Base-by-base conservation (phyloP, 2,888 invertebrate species). In the Aporophyla nigra region DNA sequence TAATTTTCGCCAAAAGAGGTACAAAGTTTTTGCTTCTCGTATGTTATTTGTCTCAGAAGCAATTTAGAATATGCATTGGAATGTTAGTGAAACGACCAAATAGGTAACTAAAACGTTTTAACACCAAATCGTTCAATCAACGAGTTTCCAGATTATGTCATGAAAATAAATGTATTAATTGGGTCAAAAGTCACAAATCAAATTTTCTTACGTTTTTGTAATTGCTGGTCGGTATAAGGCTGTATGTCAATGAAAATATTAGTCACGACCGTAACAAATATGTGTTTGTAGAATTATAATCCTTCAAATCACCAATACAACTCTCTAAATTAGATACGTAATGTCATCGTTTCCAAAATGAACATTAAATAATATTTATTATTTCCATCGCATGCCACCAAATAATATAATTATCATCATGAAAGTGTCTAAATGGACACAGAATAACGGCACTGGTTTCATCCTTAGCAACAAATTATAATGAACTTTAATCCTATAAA, bases 401-500 rank as follows among this genome's bases (percentile, higher is more conserved):
- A 72, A 74, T 70, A 53, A 59, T 58, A 68, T n/a, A 72, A 77
- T 43, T 61, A 65, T 46, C 19, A 74, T 67, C 10, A 70, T 43
- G 54, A 46, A 49, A 66, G 16, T 56, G 56, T 70, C 56, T 61
- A 54, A 54, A 56, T 71, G 58, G 27, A 59, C 80, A 58, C 59
- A 9, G 68, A 58, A 71, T 76, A 7, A n/a, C 49, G 7, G 40
- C 51, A 56, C 71, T 67, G 58, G 54, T 54, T 43, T 40, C 19
- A 40, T 33, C 12, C 6, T 21, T 14, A 19, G 61, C 27, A 62
- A 56, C 69, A 74, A 63, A 71, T 66, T 62, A 77, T 66, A 71
- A 78, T 84, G 59, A 66, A 85, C 82, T 78, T 59, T 53, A 71
- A 78, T 53, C 61, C 54, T 14, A 27, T 54, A 24, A 14, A 24